Evolutionary conservation across 2,888 invertebrate species (phyloP).

Genomic region (Oxycera nigricornis): DNA sequence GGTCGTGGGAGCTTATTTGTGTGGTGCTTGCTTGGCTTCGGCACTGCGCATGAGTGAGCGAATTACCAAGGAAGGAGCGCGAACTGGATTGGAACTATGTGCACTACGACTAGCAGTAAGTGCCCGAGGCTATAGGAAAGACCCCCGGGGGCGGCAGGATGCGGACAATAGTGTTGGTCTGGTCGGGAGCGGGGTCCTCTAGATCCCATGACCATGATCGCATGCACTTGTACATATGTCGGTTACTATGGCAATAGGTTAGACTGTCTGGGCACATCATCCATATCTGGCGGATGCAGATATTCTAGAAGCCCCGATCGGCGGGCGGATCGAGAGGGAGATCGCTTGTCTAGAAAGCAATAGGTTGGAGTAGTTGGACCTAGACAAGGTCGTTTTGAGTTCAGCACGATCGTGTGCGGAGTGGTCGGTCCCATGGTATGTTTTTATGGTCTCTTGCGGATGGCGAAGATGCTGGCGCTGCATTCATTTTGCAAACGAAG

Average conservation of each 20-base stretch:
- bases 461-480: not conserved
- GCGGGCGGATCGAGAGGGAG: not conserved
- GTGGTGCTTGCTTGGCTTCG: constrained; percentile 23
- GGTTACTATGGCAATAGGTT: constrained; percentile 40
- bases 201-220: not conserved
- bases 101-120: not conserved
- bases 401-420: not conserved
- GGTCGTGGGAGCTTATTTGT: constrained; percentile 16
- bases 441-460: not conserved
- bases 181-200: not conserved
- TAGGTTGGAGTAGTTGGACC: constrained; percentile 38
- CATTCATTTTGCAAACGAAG: not conserved
- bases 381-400: constrained; percentile 46
- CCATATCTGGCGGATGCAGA: not conserved
- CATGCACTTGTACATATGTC: not conserved
- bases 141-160: not conserved
- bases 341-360: constrained; percentile 10
- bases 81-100: not conserved
- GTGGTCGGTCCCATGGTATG: not conserved
- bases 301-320: not conserved
- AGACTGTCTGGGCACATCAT: constrained; percentile 7
- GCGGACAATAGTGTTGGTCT: constrained; percentile 1
- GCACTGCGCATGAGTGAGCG: constrained; percentile 25
- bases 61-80: not conserved
- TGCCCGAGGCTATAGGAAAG: not conserved